Conservation (phyloP, 2,888 invertebrate species). For the Parthenolecanium corni region DNA sequence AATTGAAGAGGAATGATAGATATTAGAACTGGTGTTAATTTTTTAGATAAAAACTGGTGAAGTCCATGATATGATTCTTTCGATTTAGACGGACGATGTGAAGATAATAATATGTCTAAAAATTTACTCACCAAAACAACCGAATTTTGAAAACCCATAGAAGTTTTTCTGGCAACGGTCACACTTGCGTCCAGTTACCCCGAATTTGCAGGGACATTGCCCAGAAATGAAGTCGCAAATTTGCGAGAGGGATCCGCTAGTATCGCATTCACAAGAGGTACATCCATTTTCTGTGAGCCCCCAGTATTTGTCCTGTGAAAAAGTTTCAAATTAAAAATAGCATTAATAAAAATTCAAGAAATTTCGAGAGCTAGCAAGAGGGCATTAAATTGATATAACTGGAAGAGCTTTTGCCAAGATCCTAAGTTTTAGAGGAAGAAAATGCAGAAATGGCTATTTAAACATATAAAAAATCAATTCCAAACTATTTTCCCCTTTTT, state of each 20-base stretch:
- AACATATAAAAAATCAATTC: no score
- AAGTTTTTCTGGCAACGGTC: constrained; percentile 61
- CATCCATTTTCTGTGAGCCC: constrained; percentile 66
- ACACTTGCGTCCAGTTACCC: constrained; percentile 61
- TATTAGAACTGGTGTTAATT: not conserved
- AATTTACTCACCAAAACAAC: constrained; percentile 61
- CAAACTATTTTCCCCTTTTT: no score
- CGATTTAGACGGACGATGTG: no score
- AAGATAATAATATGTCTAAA: no score
- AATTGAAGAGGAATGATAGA: no score
- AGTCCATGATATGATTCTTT: no score
- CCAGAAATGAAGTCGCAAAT: constrained; percentile 63
- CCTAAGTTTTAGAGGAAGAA: no score
- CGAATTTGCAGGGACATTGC: constrained; percentile 78
- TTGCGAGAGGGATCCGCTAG: constrained; percentile 51
- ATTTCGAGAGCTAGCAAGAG: not conserved
- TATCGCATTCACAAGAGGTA: constrained; percentile 68
- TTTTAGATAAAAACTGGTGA: no score
- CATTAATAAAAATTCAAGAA: constrained; percentile 3
- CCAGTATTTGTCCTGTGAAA: constrained; percentile 57
- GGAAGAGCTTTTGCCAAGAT: no score
- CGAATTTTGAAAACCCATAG: constrained; percentile 63
- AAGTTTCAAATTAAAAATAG: constrained; percentile 4
- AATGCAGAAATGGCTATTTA: no score
- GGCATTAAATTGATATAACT: not conserved